phyloP scores from a whole-genome alignment of 2,113 vertebrate genomes.

The Ovibos moschatus region DNA sequence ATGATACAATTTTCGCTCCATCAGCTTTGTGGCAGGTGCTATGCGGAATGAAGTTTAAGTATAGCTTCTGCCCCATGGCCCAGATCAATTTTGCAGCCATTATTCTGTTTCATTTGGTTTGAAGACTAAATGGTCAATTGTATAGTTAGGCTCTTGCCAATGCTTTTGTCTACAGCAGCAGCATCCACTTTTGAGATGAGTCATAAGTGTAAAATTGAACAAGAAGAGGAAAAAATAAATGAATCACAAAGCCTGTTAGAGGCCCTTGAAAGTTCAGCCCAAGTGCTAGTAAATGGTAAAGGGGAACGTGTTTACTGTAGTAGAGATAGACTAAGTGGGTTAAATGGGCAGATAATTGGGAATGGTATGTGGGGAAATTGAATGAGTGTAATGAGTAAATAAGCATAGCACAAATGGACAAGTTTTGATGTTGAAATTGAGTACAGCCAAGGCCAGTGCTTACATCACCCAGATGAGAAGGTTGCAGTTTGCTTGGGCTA shows the following conservation, averaged over 20 bases:
- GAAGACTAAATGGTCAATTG: conserved; percentile 68
- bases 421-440: conserved; percentile 45
- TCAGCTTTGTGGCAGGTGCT: conserved; percentile 45
- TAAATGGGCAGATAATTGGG: conserved; percentile 67
- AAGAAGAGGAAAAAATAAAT: conserved; percentile 60
- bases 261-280: conserved; percentile 50
- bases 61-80: conserved; percentile 55
- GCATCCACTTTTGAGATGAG: conserved; percentile 60
- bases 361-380: conserved; percentile 55
- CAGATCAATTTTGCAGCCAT: conserved; percentile 63
- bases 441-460: conserved; percentile 19
- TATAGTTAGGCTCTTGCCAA: conserved; percentile 46
- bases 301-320: conserved; percentile 52
- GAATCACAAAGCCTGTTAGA: conserved; percentile 48
- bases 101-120: conserved; percentile 61
- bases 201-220: conserved; percentile 62
- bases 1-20: background rate
- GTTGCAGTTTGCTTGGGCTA: background rate
- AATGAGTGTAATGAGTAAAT: conserved; percentile 64
- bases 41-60: conserved; percentile 56
- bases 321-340: conserved; percentile 54
- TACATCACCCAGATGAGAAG: background rate
- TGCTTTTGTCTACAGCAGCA: conserved; percentile 48
- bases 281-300: conserved; percentile 51
- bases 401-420: conserved; percentile 51